A percentile compares a stretch with the other conserved stretches of the same genome.
Conservation (phyloP, 2,888 invertebrate species). For the Nomada fucata region DNA sequence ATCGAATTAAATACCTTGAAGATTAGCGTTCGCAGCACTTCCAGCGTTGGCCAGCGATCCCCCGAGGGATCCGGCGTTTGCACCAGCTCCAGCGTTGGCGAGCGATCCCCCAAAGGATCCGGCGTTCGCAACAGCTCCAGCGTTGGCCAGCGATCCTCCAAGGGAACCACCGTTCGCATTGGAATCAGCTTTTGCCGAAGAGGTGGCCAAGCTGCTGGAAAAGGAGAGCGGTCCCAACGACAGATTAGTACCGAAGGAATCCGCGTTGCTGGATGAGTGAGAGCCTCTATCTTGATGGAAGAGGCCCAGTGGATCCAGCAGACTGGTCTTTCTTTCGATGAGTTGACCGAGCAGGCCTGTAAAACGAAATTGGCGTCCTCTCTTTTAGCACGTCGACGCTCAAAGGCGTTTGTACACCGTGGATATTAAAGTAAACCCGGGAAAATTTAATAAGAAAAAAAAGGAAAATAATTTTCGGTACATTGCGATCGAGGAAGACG, state of each 20-base stretch:
- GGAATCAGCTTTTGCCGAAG: conserved; percentile 72
- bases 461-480: neutral
- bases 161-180: conserved; percentile 61
- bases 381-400: neutral
- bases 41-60: conserved; percentile 33
- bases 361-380: neutral
- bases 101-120: neutral
- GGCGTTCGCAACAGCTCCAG: conserved; percentile 45
- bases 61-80: conserved; percentile 24
- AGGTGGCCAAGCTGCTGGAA: conserved; percentile 65
- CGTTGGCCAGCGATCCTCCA: conserved; percentile 41
- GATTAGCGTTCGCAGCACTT: conserved; percentile 43
- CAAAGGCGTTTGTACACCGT: neutral
- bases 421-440: neutral
- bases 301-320: conserved; percentile 78
- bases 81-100: conserved; percentile 40
- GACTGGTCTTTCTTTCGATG: conserved; percentile 18
- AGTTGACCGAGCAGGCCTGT: conserved; percentile 63
- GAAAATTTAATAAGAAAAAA: neutral
- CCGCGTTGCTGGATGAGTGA: conserved; percentile 65
- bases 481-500: neutral
- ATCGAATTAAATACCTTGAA: conserved; percentile 55
- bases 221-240: conserved; percentile 77
- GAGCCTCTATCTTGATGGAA: conserved; percentile 58
- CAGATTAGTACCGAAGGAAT: conserved; percentile 68